Base-by-base conservation (phyloP, 2,113 vertebrate species). In the Anarhynchus alexandrinus region DNA sequence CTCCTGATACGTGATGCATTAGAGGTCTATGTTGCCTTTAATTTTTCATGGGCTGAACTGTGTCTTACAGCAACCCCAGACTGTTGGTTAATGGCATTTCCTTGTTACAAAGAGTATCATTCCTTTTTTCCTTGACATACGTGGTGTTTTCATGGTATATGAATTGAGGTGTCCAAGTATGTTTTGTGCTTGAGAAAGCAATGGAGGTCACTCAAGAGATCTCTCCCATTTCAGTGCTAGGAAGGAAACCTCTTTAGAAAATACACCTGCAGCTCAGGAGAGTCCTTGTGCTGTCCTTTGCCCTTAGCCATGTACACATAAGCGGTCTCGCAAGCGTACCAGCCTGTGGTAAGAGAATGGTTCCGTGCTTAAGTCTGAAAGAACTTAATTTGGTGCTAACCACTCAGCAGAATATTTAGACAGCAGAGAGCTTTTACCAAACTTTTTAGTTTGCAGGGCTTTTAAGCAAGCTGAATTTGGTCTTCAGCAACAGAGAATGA, bases 11-110 rank as follows among this genome's bases (percentile, higher is more conserved):
- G 49, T 27, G 96, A 93, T 94, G 74, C 91, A 94, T 96, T 95
- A 93, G 93, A 95, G 91, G 38, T 40, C 93, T 96, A 20, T 90
- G 84, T 72, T 76, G 70, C 86, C 82, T 96, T 98, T 83, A 97
- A 97, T 96, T 74, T 97, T 97, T 97, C 69, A 98, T 96, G 89
- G 66, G 30, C 42, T 82, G 59, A 80, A 17, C 47, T 79, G 66
- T 71, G 66, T 58, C 65, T 96, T 66, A 92, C 82, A 94, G 87
- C 92, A 92, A 76, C 51, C 62, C 65, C 65, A 65, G 51, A 17
- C 17, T 82, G 14, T 27, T 67, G 57, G 38, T 54, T 90, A 93
- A 84, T 92, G 65, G 71, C 55, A 62, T 97, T 97, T 94, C 80
- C 95, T 94, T 96, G 96, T 87, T 84, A 54, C 59, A 47, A 45